Evolutionary conservation across 2,113 vertebrate species (phyloP), one percentile per base, ranked within the genome.

Genomic region (Madoqua kirkii): DNA sequence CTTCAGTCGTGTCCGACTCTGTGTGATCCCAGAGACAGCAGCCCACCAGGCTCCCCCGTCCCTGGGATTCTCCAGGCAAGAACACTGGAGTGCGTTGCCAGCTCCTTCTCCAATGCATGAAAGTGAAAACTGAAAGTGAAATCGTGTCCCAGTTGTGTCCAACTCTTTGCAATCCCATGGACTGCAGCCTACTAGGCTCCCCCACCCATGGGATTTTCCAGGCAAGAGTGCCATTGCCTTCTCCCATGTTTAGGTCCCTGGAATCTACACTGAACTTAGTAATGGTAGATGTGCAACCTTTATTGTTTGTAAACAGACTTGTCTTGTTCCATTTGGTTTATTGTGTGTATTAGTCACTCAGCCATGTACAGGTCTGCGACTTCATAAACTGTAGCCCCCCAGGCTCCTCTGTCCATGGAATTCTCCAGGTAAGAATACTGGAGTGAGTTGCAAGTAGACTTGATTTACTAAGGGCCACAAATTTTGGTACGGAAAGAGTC

Each of bases 81-180:
- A 27, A 59, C 57, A 59, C 11, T 59, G 57, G 57, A 59, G 57
- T 27, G 57, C 25, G 57, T 59, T 27, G 4, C 57, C 57, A 59
- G 12, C 1, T 59, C 57, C 57, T 59, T 59, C 11, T 59, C 57
- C 25, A 59, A 59, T 59, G 57, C 57, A 59, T 59, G 25, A 59
- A 59, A 59, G 57, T 59, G 57, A 27, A 59, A 59, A 59, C 0
- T 59, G 25, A 59, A 59, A 59, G 25, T 59, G 57, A 59, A 59
- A 23, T 59, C 11, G 0, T 52, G 50, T 52, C 57, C 25, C 25
- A 59, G 9, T 59, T 11, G 25, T 59, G 57, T 59, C 25, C 0
- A 0, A 59, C 25, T 12, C 25, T 59, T 59, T 0, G 4, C 2
- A 0, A 59, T 11, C 25, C 57, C 57, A 59, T 59, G 57, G 25